Evolutionary conservation across 2,113 vertebrate species (phyloP), one percentile per base, ranked within the genome.

Genomic region (Glareola pratincola): DNA sequence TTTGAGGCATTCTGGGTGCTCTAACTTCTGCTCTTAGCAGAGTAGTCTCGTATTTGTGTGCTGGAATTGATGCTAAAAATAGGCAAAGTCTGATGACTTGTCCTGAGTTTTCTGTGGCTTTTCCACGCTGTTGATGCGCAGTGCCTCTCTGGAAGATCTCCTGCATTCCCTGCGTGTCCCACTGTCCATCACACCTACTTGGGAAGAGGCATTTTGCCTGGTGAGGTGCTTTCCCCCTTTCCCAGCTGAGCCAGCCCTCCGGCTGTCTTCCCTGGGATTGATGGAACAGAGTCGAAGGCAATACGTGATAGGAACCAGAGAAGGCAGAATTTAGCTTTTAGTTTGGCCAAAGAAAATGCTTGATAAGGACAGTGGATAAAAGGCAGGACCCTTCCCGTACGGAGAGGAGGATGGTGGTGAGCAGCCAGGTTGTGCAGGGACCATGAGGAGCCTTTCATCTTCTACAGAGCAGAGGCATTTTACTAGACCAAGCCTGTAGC

Each of bases 121-220:
- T 47, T 15, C 0, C 9, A 0, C 14, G 69, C 37, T 71, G 4
- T 8, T 68, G 72, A 6, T 37, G 34, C n/a, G 0, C 23, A 17
- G 11, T 8, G 27, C 14, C 12, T 67, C 36, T 41, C 32, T 21
- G 74, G 75, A 32, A 6, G 19, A 15, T 37, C 47, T 19, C 1
- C 0, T 23, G 41, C 2, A 3, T 30, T 37, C 59, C 50, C 69
- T 21, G 48, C 12, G 1, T 22, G 10, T 20, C 51, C 30, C 19
- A 0, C n/a, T 39, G 68, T 68, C 59, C 24, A 2, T 63, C 67
- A 2, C 41, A 13, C 10, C 14, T 12, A 0, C 41, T 41, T 8
- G 26, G 36, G 41, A 64, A 29, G 50, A n/a, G 39, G 12, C 1
- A 1, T 45, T 76, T 51, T 71, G 10, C 69, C 69, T 22, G 22